A percentile compares a stretch with the other conserved stretches of the same genome.
Conservation (phyloP, 2,888 invertebrate genomes). For the Zeuzera pyrina region DNA sequence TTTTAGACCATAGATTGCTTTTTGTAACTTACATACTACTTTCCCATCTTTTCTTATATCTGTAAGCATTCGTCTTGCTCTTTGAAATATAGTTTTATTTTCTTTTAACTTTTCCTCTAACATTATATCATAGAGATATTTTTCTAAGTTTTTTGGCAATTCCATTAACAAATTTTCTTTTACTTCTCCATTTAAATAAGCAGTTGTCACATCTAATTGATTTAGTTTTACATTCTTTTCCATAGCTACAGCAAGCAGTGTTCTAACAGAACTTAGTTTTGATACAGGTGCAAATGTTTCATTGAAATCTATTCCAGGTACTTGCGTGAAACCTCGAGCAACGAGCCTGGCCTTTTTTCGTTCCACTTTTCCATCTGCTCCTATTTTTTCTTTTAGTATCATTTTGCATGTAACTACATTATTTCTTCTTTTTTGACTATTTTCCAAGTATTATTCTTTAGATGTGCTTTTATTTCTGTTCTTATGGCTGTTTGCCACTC, state of each 20-base stretch:
- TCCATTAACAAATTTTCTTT: slow-evolving; percentile 3
- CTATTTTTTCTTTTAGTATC: slow-evolving; percentile 6
- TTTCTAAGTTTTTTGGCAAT: slow-evolving; percentile 2
- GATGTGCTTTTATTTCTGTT: slow-evolving; percentile 2
- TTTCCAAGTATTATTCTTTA: slow-evolving; percentile 8
- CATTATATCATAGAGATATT: slow-evolving; percentile 5
- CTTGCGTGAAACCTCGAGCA: background rate
- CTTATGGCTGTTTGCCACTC: slow-evolving; percentile 2
- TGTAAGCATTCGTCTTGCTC: slow-evolving; percentile 9
- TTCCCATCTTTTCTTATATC: background rate
- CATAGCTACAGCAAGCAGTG: background rate
- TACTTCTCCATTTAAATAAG: slow-evolving; percentile 4
- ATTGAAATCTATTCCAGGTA: background rate
- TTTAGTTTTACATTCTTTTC: background rate
- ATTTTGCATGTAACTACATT: slow-evolving; percentile 6
- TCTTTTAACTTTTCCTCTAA: slow-evolving; percentile 4
- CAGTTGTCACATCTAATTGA: slow-evolving; percentile 3
- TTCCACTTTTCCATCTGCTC: slow-evolving; percentile 3
- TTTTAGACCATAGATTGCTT: slow-evolving; percentile 2
- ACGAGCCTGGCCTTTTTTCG: slow-evolving; percentile 6
- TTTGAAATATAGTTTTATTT: background rate
- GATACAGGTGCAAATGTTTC: slow-evolving; percentile 8
- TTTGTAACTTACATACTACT: slow-evolving; percentile 2
- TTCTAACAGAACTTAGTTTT: slow-evolving; percentile 5
- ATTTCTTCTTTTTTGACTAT: slow-evolving; percentile 3